phyloP scores from a whole-genome alignment of 2,888 invertebrate genomes.

The Macaria liturata region DNA sequence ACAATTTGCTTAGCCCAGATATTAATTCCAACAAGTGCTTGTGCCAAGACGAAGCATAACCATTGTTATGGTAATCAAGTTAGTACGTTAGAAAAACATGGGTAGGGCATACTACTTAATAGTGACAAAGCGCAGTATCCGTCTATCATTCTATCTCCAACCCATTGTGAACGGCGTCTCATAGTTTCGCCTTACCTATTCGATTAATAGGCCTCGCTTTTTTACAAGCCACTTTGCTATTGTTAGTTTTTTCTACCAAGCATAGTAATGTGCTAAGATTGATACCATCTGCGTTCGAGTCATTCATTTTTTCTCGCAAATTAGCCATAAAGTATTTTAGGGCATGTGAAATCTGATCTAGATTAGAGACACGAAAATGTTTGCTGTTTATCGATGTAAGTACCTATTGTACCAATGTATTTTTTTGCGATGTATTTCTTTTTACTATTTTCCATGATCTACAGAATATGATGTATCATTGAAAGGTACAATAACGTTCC shows the following conservation, averaged over 20 bases:
- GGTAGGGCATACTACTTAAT: conserved; percentile 40
- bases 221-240: conserved; percentile 39
- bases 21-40: conserved; percentile 38
- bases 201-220: conserved; percentile 44
- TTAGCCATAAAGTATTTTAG: background rate
- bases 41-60: conserved; percentile 41
- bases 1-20: conserved; percentile 36
- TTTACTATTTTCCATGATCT: no score
- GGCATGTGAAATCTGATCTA: conserved; percentile 2
- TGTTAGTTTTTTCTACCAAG: conserved; percentile 41
- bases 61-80: conserved; percentile 50
- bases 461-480: no score
- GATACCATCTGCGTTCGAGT: conserved; percentile 22
- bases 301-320: conserved; percentile 9
- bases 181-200: conserved; percentile 41
- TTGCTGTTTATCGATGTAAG: no score
- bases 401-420: no score
- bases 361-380: background rate
- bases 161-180: conserved; percentile 45
- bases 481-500: no score
- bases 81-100: conserved; percentile 30
- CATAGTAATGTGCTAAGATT: conserved; percentile 18
- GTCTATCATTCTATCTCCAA: conserved; percentile 40
- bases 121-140: conserved; percentile 50
- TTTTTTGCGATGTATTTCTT: no score